Base-by-base conservation (phyloP, 2,888 invertebrate genomes). In the Caenorhabditis wallacei region DNA sequence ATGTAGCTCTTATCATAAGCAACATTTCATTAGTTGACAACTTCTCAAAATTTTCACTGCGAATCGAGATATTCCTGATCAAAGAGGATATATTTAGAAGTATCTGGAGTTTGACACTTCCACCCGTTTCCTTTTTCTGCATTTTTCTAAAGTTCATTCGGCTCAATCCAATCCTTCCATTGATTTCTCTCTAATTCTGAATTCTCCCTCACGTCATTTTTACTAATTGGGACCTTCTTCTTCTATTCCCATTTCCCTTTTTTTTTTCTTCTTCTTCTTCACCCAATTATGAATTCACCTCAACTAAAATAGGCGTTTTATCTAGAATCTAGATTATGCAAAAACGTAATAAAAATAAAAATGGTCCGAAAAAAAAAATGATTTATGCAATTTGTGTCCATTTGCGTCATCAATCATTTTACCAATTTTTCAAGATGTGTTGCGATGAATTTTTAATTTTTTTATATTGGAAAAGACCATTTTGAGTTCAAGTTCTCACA, bases 211-310 rank as follows among this genome's bases (percentile, higher is more conserved):
- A 46, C 78, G 72, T 74, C 72, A 74, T 30, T 63, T 57, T 26
- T 5, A 24, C 72, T 64, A 74, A 74, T 74, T 74, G 64, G 64
- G 35, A 59, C 13, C 11, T 40, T 40, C 20, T 57, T n/a, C 30
- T 30, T 18, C 26, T 24, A 1, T 22, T 54, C 26, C 11, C 13
- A 5, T 13, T 13, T 40, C 2, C 40, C 11, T 24, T 24, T 16
- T 26, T 35, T 26, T 48, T 40, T 5, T 11, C 11, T 24, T 24
- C 10, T 26, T 35, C 18, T 48, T 37, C 61, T 22, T 18, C 8
- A 22, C 59, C n/a, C 64, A 74, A 74, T 74, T 74, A 74, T 74
- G 46, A 74, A 74, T 74, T 74, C 72, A 74, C 56, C 54, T 74
- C 72, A n/a, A n/a, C 59, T 56, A 64, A 59, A 74, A 64, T 74